Evolutionary conservation across 2,888 invertebrate genomes (phyloP).

Genomic region (Prosopocoilus inquinatus): DNA sequence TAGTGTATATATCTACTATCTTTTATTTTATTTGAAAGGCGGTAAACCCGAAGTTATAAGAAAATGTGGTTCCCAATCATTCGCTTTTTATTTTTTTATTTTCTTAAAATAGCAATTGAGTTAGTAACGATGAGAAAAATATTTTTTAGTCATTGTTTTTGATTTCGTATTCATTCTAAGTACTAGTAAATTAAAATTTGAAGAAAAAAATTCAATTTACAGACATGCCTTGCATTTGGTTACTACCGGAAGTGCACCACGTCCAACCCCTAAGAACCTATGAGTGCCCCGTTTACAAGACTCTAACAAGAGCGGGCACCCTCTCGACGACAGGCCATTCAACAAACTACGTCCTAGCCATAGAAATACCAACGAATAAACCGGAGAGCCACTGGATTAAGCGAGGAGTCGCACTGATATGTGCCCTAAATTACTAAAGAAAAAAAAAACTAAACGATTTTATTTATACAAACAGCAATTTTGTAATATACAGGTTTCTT

Average conservation of each 20-base stretch:
- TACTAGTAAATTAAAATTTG: background rate
- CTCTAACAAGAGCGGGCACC: conserved; percentile 61
- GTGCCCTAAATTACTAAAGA: conserved; percentile 55
- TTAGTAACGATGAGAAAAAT: no score
- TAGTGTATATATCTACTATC: no score
- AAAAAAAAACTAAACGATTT: no score
- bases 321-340: conserved; percentile 69
- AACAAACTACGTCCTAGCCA: conserved; percentile 64
- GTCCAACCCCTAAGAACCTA: conserved; percentile 54
- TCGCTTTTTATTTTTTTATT: no score
- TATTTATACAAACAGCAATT: no score
- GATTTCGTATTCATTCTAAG: background rate
- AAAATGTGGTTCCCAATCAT: no score
- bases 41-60: no score
- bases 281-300: conserved; percentile 66
- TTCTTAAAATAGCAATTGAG: no score
- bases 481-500: no score
- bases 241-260: conserved; percentile 66
- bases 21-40: no score
- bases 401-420: conserved; percentile 60
- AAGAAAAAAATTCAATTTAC: conserved; percentile 19
- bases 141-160: background rate
- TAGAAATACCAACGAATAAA: conserved; percentile 59
- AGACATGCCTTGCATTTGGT: conserved; percentile 71
- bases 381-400: conserved; percentile 62